A percentile compares a stretch with the other conserved stretches of the same genome.
phyloP scores from a whole-genome alignment of 2,797 vertebrate genomes.

The Eremophila alpestris region DNA sequence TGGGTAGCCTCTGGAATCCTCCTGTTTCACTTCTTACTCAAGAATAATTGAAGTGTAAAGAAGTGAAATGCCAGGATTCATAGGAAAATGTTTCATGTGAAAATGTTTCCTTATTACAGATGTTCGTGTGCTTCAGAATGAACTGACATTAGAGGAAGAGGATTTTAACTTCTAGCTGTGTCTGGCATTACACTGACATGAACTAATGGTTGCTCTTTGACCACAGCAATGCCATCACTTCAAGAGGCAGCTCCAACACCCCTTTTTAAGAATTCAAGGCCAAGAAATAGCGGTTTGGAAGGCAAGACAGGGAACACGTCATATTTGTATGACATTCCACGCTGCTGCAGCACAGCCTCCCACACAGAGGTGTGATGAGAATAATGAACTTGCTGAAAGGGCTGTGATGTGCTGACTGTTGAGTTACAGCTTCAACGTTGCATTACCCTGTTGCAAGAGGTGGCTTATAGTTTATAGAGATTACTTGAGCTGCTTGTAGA shows the following conservation, averaged over 20 bases:
- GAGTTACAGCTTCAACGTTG: neutral
- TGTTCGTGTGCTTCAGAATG: neutral
- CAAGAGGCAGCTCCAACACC: neutral
- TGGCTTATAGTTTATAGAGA: neutral
- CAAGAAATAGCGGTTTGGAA: neutral
- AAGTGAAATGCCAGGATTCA: constrained; percentile 59
- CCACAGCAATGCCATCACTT: neutral
- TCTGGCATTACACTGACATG: neutral
- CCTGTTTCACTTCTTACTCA: constrained; percentile 44
- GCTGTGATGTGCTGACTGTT: neutral
- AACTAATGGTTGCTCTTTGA: neutral
- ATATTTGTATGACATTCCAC: neutral
- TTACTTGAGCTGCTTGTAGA: neutral
- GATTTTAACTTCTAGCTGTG: neutral
- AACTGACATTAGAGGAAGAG: neutral
- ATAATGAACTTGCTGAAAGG: neutral
- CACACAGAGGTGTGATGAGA: neutral
- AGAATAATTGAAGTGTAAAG: constrained; percentile 64
- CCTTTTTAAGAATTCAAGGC: neutral
- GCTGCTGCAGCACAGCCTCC: neutral
- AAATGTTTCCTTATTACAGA: constrained; percentile 31
- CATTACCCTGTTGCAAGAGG: neutral
- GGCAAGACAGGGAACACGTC: neutral
- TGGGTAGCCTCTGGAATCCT: constrained; percentile 47
- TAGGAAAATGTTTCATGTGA: constrained; percentile 19